Base-by-base conservation (phyloP, 2,113 vertebrate species). In the Zosterops pallidus region DNA sequence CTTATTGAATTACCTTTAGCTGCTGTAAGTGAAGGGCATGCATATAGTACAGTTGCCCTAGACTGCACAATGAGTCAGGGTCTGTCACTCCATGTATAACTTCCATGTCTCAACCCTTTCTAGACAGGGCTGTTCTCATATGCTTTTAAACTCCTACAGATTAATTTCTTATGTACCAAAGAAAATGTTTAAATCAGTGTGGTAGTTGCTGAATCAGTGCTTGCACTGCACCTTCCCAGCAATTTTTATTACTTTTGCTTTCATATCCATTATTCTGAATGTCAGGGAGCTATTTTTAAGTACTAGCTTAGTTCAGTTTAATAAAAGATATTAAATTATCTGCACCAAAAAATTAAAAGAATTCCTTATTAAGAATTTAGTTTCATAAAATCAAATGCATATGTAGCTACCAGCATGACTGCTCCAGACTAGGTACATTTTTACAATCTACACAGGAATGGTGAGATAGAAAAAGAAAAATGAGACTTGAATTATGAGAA, bases 281-380 rank as follows among this genome's bases (percentile, higher is more conserved):
- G 80, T 95, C 90, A 97, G 64, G 39, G 42, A 96, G 74, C 80
- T 97, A 94, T 97, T 96, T 96, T 96, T 95, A 94, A 95, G 65
- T 71, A 68, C 42, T n/a, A 86, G 31, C 31, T 57, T 74, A 78
- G 22, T 92, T 96, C 93, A 96, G 15, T 75, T 95, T 81, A 92
- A 96, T 93, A 94, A 89, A 57, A 91, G 13, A n/a, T 89, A 90
- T 89, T 97, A 94, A 33, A 94, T 93, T 93, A 87, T 74, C 33
- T 59, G 55, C 64, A 90, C n/a, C 13, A 80, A 50, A 71, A 93
- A 96, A 82, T 72, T 46, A 91, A 92, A 94, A 52, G 0, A 74
- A 94, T 79, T 92, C 49, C 33, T 80, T 92, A 89, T 89, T 92
- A 95, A 85, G 23, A 93, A 44, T 81, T 96, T 89, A 37, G 5